Base-by-base conservation (phyloP, 2,888 invertebrate genomes). In the Diaphora mendica region DNA sequence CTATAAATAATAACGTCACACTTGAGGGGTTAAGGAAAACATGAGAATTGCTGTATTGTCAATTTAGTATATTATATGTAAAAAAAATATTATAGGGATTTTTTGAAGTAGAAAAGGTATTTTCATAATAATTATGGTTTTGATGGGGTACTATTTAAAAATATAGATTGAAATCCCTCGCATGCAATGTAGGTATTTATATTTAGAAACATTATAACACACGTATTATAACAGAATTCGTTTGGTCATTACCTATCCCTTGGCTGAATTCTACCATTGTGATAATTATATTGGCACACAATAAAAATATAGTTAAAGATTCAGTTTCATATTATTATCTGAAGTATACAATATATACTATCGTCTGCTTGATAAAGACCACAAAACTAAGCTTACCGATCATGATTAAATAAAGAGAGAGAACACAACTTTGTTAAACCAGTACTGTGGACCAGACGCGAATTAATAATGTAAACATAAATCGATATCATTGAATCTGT, bases 321-420 rank as follows among this genome's bases (percentile, higher is more conserved):
- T 2, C 26, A 62, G 5, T 26, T 62, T 9, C 9, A 55, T 30
- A 8, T 17, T 30, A 62, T 62, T 62, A 62, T 30, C 17, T 62
- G 7, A 62, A 30, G 5, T 62, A 7, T 30, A 30, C 15, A n/a
- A n/a, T n/a, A 62, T 30, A 2, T 17, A 62, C 30, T 30, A 62
- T 30, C 62, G 26, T 59, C 15, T 26, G 26, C 5, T 62, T 62
- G 30, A 30, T 62, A 26, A 39, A 39, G 13, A 23, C 11, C 23
- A 62, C 30, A 20, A 9, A 69, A 11, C n/a, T 20, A 23, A 69
- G 30, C 42, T 42, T 30, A 30, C 26, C 42, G 30, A 62, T 62
- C 62, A 15, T 42, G 59, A 59, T 39, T 70, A 42, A 70, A 15
- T 44, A 30, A 70, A 39, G 55, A 55, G 51, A 55, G 51, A 68